A percentile compares a stretch with the other conserved stretches of the same genome.
Conservation (phyloP, 1,140 invertebrate species). For the Rhysida immarginata region DNA sequence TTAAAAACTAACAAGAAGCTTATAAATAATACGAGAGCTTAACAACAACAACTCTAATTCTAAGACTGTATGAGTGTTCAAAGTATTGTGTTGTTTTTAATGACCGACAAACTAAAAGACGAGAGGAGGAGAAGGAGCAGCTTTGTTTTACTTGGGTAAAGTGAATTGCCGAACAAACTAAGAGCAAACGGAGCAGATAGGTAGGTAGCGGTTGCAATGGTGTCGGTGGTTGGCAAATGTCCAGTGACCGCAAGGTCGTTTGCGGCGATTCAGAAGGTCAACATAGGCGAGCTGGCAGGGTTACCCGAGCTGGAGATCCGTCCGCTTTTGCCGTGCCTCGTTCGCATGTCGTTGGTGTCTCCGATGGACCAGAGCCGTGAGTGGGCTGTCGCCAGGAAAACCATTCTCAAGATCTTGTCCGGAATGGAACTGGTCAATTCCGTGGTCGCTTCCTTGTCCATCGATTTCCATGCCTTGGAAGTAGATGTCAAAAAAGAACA, state of each 20-base stretch:
- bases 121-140: no score
- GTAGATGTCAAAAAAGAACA: constrained; percentile 85
- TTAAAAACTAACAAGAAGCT: no score
- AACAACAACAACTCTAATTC: no score
- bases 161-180: no score
- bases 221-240: no score
- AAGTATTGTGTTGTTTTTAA: no score
- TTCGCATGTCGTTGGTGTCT: constrained; percentile 76
- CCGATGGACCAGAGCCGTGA: constrained; percentile 67
- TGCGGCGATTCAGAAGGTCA: constrained; percentile 57
- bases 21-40: no score
- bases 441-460: constrained; percentile 78
- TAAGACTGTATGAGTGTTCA: no score
- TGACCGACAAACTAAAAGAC: no score
- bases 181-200: no score
- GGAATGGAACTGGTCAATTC: constrained; percentile 88
- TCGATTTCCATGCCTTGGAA: constrained; percentile 86
- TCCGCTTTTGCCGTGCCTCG: constrained; percentile 78
- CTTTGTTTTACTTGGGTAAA: no score
- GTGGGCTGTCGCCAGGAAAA: constrained; percentile 67
- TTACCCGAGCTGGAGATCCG: constrained; percentile 57
- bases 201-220: no score
- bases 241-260: constrained; percentile 47
- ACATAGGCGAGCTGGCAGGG: constrained; percentile 50
- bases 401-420: constrained; percentile 71